Evolutionary conservation across 2,888 invertebrate genomes (phyloP).

Genomic region (Drosophila neutralis): DNA sequence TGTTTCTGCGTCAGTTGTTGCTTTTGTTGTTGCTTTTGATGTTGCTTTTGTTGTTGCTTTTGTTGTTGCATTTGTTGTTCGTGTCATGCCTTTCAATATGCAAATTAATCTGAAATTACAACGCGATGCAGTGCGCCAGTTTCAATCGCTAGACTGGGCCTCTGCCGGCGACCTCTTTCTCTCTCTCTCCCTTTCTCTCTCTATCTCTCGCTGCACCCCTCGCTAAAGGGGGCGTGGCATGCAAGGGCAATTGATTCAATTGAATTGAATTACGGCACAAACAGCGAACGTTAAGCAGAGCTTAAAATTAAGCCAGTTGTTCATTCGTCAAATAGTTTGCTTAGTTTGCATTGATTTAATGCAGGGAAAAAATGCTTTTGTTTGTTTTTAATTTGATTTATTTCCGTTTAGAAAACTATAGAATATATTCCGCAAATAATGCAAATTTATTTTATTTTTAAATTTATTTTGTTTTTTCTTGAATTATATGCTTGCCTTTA

Average conservation of each 20-base stretch:
- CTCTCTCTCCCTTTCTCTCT: neutral
- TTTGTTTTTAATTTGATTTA: neutral
- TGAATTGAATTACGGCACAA: constrained; percentile 55
- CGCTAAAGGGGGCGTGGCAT: neutral
- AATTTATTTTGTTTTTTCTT: too few species aligned
- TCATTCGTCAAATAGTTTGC: neutral
- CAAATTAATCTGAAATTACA: constrained; percentile 75
- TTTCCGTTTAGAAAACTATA: neutral
- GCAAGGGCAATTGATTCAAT: constrained; percentile 50
- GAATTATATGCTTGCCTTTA: neutral
- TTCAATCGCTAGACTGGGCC: constrained; percentile 28
- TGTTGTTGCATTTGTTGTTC: constrained; percentile 13
- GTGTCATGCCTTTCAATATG: constrained; percentile 63
- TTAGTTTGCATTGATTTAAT: neutral
- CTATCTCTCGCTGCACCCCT: neutral
- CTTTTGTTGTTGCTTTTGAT: constrained; percentile 7
- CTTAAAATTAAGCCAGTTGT: neutral
- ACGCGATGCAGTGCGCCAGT: constrained; percentile 37
- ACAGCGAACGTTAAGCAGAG: neutral
- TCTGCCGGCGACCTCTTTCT: constrained; percentile 5
- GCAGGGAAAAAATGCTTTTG: neutral
- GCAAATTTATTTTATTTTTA: too few species aligned
- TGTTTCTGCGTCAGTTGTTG: constrained; percentile 37
- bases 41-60: constrained; percentile 11
- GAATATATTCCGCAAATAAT: neutral